phyloP scores from a whole-genome alignment of 1,140 invertebrate species.

The Pollicipes pollicipes region DNA sequence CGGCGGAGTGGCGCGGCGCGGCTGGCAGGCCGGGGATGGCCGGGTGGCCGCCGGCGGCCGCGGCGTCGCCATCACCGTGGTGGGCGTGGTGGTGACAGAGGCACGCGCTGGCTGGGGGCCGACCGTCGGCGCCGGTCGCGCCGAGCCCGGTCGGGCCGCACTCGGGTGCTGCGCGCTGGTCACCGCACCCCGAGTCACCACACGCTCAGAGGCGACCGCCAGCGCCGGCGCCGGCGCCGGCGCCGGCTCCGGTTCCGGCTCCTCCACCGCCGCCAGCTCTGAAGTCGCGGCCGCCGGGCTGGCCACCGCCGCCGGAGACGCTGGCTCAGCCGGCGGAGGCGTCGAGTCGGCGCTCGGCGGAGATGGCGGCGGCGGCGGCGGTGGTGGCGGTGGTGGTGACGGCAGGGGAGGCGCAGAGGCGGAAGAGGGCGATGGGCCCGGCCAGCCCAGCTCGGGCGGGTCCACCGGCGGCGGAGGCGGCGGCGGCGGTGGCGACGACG shows the following conservation, averaged over 20 bases:
- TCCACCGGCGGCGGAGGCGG: too few relatives aligned
- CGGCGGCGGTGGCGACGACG: background rate
- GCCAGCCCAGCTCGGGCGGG: background rate
- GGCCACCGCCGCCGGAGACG: background rate
- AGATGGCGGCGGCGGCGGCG: too few relatives aligned
- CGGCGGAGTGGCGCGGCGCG: background rate
- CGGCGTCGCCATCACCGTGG: background rate
- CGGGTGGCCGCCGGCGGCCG: background rate
- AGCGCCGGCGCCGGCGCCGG: too few relatives aligned
- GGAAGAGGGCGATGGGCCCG: too few relatives aligned
- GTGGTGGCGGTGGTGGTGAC: too few relatives aligned
- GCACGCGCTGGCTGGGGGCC: too few relatives aligned
- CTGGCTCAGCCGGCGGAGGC: too few relatives aligned
- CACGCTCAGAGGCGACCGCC: too few relatives aligned
- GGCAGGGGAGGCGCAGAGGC: background rate
- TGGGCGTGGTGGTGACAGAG: background rate
- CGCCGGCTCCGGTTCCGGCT: too few relatives aligned
- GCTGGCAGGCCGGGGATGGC: background rate
- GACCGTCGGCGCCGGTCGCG: background rate
- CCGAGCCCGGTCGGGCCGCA: background rate
- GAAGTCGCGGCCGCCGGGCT: background rate
- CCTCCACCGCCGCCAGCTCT: too few relatives aligned
- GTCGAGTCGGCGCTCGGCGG: background rate
- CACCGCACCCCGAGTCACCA: background rate
- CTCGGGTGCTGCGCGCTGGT: background rate